Conservation (phyloP, 2,797 vertebrate genomes). For the Sebastolobus altivelis region DNA sequence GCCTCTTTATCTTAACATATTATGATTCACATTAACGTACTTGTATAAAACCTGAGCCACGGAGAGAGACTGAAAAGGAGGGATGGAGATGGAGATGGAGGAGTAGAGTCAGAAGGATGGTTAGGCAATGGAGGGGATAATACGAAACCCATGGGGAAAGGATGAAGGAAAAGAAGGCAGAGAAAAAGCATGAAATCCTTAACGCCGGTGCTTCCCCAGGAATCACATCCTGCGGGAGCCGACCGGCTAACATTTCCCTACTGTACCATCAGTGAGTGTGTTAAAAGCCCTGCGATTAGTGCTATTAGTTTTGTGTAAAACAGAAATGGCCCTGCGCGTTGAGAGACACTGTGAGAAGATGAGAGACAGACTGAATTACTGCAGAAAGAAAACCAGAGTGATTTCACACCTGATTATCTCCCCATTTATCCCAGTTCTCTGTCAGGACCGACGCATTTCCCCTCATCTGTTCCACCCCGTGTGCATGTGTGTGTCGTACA, state of each 20-base stretch:
- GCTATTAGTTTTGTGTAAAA: constrained; percentile 48
- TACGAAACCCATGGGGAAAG: not conserved
- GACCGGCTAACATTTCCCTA: constrained; percentile 18
- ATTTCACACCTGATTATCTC: constrained; percentile 71
- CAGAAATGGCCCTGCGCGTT: constrained; percentile 15
- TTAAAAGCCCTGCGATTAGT: constrained; percentile 42
- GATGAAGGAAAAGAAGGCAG: constrained; percentile 1
- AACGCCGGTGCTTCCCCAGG: constrained; percentile 10
- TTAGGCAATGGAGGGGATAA: constrained; percentile 1
- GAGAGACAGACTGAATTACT: constrained; percentile 37
- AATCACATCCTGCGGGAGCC: constrained; percentile 5
- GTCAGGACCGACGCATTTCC: constrained; percentile 53
- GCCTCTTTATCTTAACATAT: not conserved
- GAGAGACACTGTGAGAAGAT: constrained; percentile 16
- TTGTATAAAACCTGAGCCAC: not conserved
- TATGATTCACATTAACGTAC: not conserved
- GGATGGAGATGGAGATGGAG: not conserved
- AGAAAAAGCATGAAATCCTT: constrained; percentile 20
- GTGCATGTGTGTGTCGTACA: constrained; percentile 28
- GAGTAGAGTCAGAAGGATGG: not conserved
- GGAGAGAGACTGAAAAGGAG: not conserved
- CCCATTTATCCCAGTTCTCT: constrained; percentile 36
- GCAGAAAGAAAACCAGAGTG: constrained; percentile 43
- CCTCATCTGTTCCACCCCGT: constrained; percentile 44
- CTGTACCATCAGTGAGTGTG: constrained; percentile 8